Conservation (phyloP, 1,140 invertebrate species). For the Choristoneura fumiferana region DNA sequence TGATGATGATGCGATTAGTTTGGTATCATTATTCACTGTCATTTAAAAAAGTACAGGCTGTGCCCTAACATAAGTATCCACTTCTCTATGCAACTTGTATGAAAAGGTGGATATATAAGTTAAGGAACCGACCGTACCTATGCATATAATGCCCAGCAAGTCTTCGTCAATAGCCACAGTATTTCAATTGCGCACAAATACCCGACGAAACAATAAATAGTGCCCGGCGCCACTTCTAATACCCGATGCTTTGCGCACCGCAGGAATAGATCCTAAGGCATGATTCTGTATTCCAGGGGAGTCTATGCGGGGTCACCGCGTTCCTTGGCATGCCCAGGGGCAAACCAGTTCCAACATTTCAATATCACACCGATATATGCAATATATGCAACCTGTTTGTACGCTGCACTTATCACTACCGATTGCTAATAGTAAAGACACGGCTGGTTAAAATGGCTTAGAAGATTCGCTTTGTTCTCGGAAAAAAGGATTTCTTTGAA, state of each 20-base stretch:
- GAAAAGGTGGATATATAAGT: too few species aligned
- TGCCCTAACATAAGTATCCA: too few species aligned
- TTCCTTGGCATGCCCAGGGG: slow-evolving; percentile 52
- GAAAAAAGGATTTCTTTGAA: too few species aligned
- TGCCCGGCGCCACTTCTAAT: slow-evolving; percentile 64
- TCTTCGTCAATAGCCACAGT: slow-evolving; percentile 27
- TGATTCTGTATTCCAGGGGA: slow-evolving; percentile 63
- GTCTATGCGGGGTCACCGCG: slow-evolving; percentile 58
- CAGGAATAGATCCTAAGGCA: slow-evolving; percentile 47
- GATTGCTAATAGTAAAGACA: slow-evolving; percentile 13
- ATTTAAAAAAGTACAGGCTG: too few species aligned
- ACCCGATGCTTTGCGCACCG: slow-evolving; percentile 45
- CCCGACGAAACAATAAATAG: slow-evolving; percentile 53
- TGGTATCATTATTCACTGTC: too few species aligned
- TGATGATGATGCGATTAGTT: too few species aligned
- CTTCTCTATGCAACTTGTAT: too few species aligned
- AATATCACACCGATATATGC: slow-evolving; percentile 68
- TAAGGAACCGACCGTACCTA: too few species aligned
- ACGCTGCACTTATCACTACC: slow-evolving; percentile 44
- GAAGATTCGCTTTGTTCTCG: too few species aligned
- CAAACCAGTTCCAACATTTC: slow-evolving; percentile 73
- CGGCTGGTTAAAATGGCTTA: background rate
- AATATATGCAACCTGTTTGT: slow-evolving; percentile 61
- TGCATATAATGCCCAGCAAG: too few species aligned
- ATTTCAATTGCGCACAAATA: slow-evolving; percentile 30